Percentiles rank a stretch among this genome's conserved stretches.
Evolutionary conservation across 2,113 vertebrate species (phyloP).

Genomic region (Irena cyanogastra): DNA sequence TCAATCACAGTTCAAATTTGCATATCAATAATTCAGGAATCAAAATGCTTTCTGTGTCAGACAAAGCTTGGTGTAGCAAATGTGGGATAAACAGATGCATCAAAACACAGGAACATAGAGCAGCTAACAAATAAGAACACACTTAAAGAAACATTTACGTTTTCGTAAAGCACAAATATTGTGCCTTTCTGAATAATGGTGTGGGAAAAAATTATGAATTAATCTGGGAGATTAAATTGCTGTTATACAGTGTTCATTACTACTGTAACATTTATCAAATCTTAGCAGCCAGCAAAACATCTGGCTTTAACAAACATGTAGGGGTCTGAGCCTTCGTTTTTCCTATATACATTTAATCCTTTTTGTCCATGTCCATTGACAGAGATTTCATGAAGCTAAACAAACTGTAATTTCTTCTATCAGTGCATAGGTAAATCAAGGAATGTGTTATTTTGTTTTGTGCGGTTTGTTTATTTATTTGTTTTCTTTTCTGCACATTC

Average conservation of each 20-base stretch:
- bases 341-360: slow-evolving; percentile 75
- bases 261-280: slow-evolving; percentile 77
- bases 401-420: slow-evolving; percentile 73
- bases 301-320: slow-evolving; percentile 79
- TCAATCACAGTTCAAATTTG: slow-evolving; percentile 42
- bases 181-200: slow-evolving; percentile 25
- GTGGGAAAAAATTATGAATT: not conserved
- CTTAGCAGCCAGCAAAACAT: slow-evolving; percentile 79
- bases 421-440: slow-evolving; percentile 51
- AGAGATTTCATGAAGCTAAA: slow-evolving; percentile 82
- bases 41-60: slow-evolving; percentile 49
- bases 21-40: slow-evolving; percentile 58
- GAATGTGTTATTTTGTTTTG: not conserved
- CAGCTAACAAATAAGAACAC: slow-evolving; percentile 2
- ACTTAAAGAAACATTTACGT: not conserved
- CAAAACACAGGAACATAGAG: slow-evolving; percentile 13
- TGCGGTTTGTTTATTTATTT: not conserved
- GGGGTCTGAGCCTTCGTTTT: slow-evolving; percentile 73
- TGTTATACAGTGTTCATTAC: slow-evolving; percentile 70
- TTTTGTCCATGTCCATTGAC: slow-evolving; percentile 74
- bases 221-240: slow-evolving; percentile 69
- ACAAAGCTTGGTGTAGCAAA: slow-evolving; percentile 34
- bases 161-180: slow-evolving; percentile 25
- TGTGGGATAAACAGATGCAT: slow-evolving; percentile 30
- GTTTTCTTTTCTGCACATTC: not conserved